Base-by-base conservation (phyloP, 2,797 vertebrate genomes). In the Apogon talboti region DNA sequence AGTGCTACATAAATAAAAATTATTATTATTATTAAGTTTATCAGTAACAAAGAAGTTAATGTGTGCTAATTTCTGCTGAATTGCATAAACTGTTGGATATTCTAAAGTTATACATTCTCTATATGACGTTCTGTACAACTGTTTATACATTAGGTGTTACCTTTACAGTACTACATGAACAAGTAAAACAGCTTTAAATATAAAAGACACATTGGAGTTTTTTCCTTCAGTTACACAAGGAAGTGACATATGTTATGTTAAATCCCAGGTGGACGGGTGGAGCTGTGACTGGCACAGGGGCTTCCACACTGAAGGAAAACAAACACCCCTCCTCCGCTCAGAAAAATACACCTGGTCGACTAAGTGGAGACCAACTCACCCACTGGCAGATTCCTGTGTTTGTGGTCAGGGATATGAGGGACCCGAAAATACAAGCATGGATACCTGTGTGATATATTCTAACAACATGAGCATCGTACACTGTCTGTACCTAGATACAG, bases 231-330 rank as follows among this genome's bases (percentile, higher is more conserved):
- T 58, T 45, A 18, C 21, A 40, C 13, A 28, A 15, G 49, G 56
- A 65, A 65, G 43, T 61, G 49, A 74, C 43, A 49, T 24, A 44
- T 11, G 47, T 53, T 48, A 50, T 66, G 30, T 38, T 55, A 55
- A 21, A 28, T 58, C 33, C 43, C 44, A 4, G 0, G 8, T 11
- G 46, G 21, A 12, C 6, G 33, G 52, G 40, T 51, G 45, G 44
- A 66, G 66, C 11, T 30, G 46, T 42, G 43, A 49, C 40, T 15
- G 30, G 45, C 44, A 37, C 46, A 10, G 11, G 4, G 18, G 12
- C 19, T 41, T 49, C 41, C 33, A 16, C 44, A 21, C 16, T 56
- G 10, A 40, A 42, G 30, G 28, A 56, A 61, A 71, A 66, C 52
- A 66, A 49, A 21, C 19, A 4, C 21, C 55, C 62, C 40, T 47